These are phyloP conservation scores for Eucidaris tribuloides DNA, from an alignment of 35 echinoderm and acorn worm species.

Conservation along the genomic window DNA sequence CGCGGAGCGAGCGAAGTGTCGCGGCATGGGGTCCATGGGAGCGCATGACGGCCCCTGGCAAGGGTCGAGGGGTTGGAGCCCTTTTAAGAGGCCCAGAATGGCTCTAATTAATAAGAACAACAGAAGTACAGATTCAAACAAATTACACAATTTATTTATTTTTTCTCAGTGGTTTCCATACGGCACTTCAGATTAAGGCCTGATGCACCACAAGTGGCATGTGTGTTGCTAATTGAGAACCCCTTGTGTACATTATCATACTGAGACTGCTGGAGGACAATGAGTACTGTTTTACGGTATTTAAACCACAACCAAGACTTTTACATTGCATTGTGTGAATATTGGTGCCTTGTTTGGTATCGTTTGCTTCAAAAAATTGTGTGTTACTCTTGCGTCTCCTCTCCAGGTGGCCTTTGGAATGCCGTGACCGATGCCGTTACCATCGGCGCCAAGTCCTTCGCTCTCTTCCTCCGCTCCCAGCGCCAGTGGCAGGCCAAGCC, in stretches of 20 bases:
- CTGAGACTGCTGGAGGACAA: neutral
- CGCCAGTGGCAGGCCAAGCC: slow-evolving; percentile 90
- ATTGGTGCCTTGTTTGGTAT: neutral
- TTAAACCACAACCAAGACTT: neutral
- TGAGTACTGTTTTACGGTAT: neutral
- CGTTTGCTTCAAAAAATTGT: neutral
- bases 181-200: too few relatives aligned
- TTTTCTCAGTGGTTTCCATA: too few relatives aligned
- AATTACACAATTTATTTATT: too few relatives aligned
- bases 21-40: too few relatives aligned
- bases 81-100: too few relatives aligned
- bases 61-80: too few relatives aligned
- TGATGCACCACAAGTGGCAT: neutral
- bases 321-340: neutral
- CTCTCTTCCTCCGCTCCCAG: slow-evolving; percentile 82
- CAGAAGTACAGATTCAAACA: too few relatives aligned
- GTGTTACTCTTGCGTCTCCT: neutral
- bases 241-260: neutral
- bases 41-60: too few relatives aligned
- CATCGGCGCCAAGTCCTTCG: slow-evolving; percentile 80
- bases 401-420: slow-evolving; percentile 70
- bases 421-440: slow-evolving; percentile 61
- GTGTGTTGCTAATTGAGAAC: neutral
- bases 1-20: too few relatives aligned
- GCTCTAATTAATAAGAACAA: too few relatives aligned